Conservation (phyloP, 2,797 vertebrate genomes). For the Miichthys miiuy region DNA sequence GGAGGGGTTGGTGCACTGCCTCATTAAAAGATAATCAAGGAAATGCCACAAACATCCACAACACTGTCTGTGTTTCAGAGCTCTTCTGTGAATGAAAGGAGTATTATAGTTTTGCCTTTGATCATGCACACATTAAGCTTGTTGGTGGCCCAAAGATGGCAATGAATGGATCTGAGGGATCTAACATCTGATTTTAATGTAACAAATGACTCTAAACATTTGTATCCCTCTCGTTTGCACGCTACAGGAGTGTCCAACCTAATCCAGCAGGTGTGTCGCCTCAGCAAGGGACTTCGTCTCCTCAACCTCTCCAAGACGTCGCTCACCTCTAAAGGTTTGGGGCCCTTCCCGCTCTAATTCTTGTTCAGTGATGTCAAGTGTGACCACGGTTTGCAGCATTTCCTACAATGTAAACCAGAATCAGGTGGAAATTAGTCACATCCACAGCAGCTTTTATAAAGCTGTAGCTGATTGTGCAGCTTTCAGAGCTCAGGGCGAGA, state of each 20-base stretch:
- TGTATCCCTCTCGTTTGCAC: not conserved
- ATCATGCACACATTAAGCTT: not conserved
- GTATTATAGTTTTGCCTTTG: not conserved
- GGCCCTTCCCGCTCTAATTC: not conserved
- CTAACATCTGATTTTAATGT: not conserved
- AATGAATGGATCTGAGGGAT: not conserved
- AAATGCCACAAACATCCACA: not conserved
- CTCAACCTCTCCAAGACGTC: constrained; percentile 93
- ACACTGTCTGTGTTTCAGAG: not conserved
- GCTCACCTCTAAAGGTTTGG: constrained; percentile 91
- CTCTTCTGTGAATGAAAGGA: not conserved
- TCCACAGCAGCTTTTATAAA: not conserved
- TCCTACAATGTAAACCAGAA: not conserved
- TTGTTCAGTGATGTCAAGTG: not conserved
- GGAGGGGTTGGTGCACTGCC: no score
- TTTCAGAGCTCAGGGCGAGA: constrained; percentile 15
- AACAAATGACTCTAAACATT: not conserved
- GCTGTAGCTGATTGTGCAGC: constrained; percentile 17
- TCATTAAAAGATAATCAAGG: not conserved
- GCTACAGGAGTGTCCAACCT: constrained; percentile 88
- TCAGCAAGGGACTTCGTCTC: constrained; percentile 91
- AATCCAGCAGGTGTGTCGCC: constrained; percentile 92
- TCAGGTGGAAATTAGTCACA: constrained; percentile 13
- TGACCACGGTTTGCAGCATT: not conserved
- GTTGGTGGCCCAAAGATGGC: not conserved